Base-by-base conservation (phyloP, 1,140 invertebrate species). In the Zaprionus camerounensis region DNA sequence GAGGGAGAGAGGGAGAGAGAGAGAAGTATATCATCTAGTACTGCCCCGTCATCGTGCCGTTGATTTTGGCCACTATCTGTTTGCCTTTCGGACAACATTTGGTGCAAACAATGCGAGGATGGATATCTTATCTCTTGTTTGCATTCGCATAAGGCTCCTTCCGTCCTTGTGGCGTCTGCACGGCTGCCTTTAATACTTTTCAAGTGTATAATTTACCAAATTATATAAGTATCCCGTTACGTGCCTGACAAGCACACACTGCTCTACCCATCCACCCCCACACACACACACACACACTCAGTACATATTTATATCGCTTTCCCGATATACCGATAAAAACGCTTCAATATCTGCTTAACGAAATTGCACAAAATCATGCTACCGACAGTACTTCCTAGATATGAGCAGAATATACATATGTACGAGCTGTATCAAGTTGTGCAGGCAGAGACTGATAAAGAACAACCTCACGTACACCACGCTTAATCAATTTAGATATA, bases 41-140 rank as follows among this genome's bases (percentile, higher is more conserved):
- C 34, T 36, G 34, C 34, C 34, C 34, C 34, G 58, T 73, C 49
- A 71, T 67, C 24, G 34, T 36, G 4, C 72, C 53, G 68, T 70
- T 70, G 49, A 68, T 55, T 61, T 73, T 71, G 49, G 53, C 49
- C 24, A 46, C 66, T 61, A 46, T 49, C 26, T 88, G 81, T 90
- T 90, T 88, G 85, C 85, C 71, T 70, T 71, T 65, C 68, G 64
- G 79, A 67, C 56, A 65, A 82, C 85, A 81, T 81, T 85, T 85
- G 58, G 79, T 72, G 85, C 73, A 90, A 90, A 90, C 85, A 90
- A 53, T 80, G 79, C 46, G 46, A 24, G 46, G 20, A 51, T 91
- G 86, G 86, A 91, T 91, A 91, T 91, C 86, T 91, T 91, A 91
- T 91, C 86, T 86, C 69, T 74, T 91, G 86, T 91, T 91, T 91